These are phyloP conservation scores for Armadillidium nasatum DNA, from an alignment of 1,140 invertebrate genomes.

Conservation along the genomic window DNA sequence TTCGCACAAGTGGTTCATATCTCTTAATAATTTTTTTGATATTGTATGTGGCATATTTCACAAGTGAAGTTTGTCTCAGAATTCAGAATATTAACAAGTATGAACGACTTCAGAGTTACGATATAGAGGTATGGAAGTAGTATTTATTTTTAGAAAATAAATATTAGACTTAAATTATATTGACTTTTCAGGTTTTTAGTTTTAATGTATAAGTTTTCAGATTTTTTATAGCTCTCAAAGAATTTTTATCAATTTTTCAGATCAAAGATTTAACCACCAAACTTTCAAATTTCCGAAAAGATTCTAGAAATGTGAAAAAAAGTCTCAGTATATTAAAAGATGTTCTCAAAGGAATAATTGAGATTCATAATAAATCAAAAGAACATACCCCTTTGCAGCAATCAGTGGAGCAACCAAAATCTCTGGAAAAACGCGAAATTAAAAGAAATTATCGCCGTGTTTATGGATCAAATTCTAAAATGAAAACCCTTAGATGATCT, in stretches of 20 bases:
- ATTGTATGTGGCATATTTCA: not conserved
- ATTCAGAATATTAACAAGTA: constrained; percentile 5
- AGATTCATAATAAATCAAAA: not conserved
- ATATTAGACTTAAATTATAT: too few relatives aligned
- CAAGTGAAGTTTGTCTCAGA: not conserved
- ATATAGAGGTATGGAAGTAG: not conserved
- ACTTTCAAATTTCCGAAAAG: not conserved
- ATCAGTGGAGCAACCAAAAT: too few relatives aligned
- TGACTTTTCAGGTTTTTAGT: too few relatives aligned
- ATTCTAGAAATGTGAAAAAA: not conserved
- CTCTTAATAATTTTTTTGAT: not conserved
- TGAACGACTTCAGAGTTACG: not conserved
- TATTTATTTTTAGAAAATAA: too few relatives aligned
- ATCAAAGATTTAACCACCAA: not conserved
- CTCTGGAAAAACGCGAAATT: too few relatives aligned
- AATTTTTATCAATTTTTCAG: not conserved
- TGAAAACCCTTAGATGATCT: too few relatives aligned
- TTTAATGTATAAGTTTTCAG: too few relatives aligned
- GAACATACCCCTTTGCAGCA: too few relatives aligned
- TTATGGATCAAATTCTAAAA: too few relatives aligned
- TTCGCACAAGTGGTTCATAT: not conserved
- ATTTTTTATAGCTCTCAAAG: too few relatives aligned
- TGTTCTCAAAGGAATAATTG: not conserved
- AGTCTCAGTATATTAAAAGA: not conserved
- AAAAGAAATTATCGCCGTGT: too few relatives aligned